Base-by-base conservation (phyloP, 2,797 vertebrate genomes). In the Distichodus sexfasciatus region DNA sequence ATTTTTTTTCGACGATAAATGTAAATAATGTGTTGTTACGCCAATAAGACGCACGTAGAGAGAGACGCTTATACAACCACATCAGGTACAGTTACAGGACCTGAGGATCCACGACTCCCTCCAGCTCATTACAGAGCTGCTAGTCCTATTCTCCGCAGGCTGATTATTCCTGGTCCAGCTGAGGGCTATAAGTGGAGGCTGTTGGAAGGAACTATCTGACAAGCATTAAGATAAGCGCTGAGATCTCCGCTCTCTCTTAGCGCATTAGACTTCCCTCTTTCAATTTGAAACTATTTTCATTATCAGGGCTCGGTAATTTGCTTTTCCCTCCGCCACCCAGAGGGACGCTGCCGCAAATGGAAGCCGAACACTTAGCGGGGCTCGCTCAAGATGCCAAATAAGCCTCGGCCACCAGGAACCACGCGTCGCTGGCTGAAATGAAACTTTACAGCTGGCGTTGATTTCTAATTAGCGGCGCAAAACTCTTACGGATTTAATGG, bases 271-370 rank as follows among this genome's bases (percentile, higher is more conserved):
- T 85, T 85, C 87, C 84, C 87, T 81, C 87, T 88, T 90, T 90
- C 89, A 90, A 91, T 89, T 87, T 89, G 79, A 89, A 89, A 90
- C 84, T 88, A 90, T 90, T 91, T 88, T 87, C 88, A 88, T 91
- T 91, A 89, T 88, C 87, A 85, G 84, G 64, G 80, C 84, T 81
- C 80, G n/a, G 82, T 90, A 88, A 91, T 90, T 89, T 89, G 84
- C 85, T 85, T 87, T 83, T 75, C 78, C 81, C 80, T 80, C 79
- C n/a, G 54, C 84, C 82, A 83, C 84, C 87, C 88, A 83, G 82
- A 84, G 88, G 87, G 88, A 87, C 72, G 81, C 77, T 68, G 81
- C 77, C 67, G 81, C 81, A 86, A 87, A 87, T 81, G 81, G 82
- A 87, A 85, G 79, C 83, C 87, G 80, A 81, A 87, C 81, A 82